phyloP scores from a whole-genome alignment of 2,888 invertebrate species.

The Spisula solida region DNA sequence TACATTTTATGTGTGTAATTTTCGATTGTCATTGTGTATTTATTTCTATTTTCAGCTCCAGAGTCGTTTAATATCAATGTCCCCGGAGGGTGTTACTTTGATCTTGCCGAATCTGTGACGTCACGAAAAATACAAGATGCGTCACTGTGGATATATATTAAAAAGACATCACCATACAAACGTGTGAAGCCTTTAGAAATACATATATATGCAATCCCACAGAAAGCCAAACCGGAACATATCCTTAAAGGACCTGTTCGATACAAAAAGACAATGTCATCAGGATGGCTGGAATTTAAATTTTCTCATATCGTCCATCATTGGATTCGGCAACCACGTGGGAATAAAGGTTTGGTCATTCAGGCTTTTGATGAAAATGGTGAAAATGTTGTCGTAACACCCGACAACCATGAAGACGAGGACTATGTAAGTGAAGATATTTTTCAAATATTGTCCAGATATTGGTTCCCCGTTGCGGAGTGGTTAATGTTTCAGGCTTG shows the following conservation, averaged over 20 bases:
- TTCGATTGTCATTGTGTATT: background rate
- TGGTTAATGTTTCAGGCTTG: too few species aligned
- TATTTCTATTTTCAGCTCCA: slow-evolving; percentile 74
- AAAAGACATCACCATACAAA: slow-evolving; percentile 56
- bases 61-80: slow-evolving; percentile 61
- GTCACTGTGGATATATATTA: slow-evolving; percentile 79
- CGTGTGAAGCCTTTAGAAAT: slow-evolving; percentile 70
- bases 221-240: slow-evolving; percentile 60
- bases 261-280: slow-evolving; percentile 68
- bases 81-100: slow-evolving; percentile 75
- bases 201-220: slow-evolving; percentile 69
- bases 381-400: slow-evolving; percentile 77
- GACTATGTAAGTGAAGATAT: slow-evolving; percentile 77
- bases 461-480: too few species aligned
- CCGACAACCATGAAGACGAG: slow-evolving; percentile 72
- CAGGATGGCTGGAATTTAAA: slow-evolving; percentile 81
- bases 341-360: slow-evolving; percentile 78
- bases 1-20: background rate
- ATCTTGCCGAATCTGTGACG: slow-evolving; percentile 73
- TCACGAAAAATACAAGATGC: slow-evolving; percentile 76
- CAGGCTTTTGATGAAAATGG: slow-evolving; percentile 75
- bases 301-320: slow-evolving; percentile 71
- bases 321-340: slow-evolving; percentile 76
- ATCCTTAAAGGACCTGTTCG: slow-evolving; percentile 57
- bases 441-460: too few species aligned